A percentile compares a stretch with the other conserved stretches of the same genome.
phyloP scores from a whole-genome alignment of 1,140 invertebrate genomes.

The Formica selysi region DNA sequence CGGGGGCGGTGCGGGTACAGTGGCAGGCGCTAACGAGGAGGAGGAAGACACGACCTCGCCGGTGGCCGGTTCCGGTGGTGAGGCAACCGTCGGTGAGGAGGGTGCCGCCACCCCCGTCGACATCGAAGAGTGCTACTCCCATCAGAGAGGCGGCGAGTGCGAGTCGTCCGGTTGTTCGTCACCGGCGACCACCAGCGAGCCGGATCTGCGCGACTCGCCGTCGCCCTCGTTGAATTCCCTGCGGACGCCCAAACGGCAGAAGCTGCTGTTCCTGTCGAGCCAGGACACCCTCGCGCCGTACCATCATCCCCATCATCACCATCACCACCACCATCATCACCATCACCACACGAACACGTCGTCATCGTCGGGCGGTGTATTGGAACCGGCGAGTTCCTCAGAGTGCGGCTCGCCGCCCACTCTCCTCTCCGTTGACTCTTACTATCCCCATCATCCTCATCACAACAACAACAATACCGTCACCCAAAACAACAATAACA shows the following conservation, averaged over 20 bases:
- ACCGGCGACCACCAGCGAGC: conserved; percentile 83
- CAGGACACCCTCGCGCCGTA: conserved; percentile 75
- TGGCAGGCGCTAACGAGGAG: conserved; percentile 89
- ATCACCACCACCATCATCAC: conserved; percentile 77
- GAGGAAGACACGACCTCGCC: conserved; percentile 87
- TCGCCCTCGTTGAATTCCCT: conserved; percentile 82
- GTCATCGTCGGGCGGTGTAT: conserved; percentile 80
- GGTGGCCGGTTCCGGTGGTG: conserved; percentile 81
- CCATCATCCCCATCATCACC: conserved; percentile 73
- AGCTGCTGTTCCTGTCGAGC: conserved; percentile 76
- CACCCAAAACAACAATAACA: conserved; percentile 86
- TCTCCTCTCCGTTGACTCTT: conserved; percentile 84
- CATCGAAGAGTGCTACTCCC: conserved; percentile 81
- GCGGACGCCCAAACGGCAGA: conserved; percentile 79
- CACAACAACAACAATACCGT: conserved; percentile 87
- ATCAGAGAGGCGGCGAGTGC: conserved; percentile 75
- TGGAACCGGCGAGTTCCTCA: conserved; percentile 88
- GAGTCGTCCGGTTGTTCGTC: conserved; percentile 85
- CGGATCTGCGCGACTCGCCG: conserved; percentile 82
- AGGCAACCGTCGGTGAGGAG: conserved; percentile 76
- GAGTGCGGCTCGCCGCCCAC: conserved; percentile 90
- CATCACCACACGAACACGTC: conserved; percentile 77
- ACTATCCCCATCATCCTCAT: conserved; percentile 83
- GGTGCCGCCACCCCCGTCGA: conserved; percentile 74
- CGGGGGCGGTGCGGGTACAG: conserved; percentile 86